Conservation (phyloP, 2,888 invertebrate species). For the Lutraria lutraria region DNA sequence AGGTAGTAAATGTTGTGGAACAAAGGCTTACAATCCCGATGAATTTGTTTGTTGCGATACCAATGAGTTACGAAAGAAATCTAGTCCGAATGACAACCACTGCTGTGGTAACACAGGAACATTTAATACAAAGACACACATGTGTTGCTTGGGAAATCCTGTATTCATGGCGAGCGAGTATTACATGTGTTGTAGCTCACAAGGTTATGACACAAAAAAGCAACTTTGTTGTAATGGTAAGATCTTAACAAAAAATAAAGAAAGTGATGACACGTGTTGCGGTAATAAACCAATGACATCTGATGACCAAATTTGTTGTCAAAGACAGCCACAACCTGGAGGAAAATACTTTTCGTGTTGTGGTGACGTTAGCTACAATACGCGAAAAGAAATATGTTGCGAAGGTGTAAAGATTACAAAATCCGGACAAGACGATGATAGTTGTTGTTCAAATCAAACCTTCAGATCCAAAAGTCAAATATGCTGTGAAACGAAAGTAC, state of each 20-base stretch:
- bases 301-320: slow-evolving; percentile 46
- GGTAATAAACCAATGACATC: slow-evolving; percentile 41
- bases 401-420: slow-evolving; percentile 32
- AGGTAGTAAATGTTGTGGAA: slow-evolving; percentile 49
- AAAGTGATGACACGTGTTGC: slow-evolving; percentile 47
- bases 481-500: slow-evolving; percentile 34
- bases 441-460: slow-evolving; percentile 50
- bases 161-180: slow-evolving; percentile 31
- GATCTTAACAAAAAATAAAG: slow-evolving; percentile 34
- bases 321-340: slow-evolving; percentile 48
- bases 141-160: slow-evolving; percentile 57
- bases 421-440: slow-evolving; percentile 31
- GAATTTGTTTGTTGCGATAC: slow-evolving; percentile 52
- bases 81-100: slow-evolving; percentile 47
- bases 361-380: slow-evolving; percentile 48
- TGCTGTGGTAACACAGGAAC: slow-evolving; percentile 55
- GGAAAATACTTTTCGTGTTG: slow-evolving; percentile 52
- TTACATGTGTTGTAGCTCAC: slow-evolving; percentile 48
- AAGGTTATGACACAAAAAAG: slow-evolving; percentile 37
- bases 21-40: slow-evolving; percentile 40
- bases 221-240: slow-evolving; percentile 46
- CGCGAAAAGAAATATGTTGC: slow-evolving; percentile 43
- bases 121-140: slow-evolving; percentile 51
- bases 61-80: slow-evolving; percentile 38
- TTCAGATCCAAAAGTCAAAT: slow-evolving; percentile 37